A percentile compares a stretch with the other conserved stretches of the same genome.
Evolutionary conservation across 2,888 invertebrate species (phyloP).

Genomic region (Thymelicus sylvestris): DNA sequence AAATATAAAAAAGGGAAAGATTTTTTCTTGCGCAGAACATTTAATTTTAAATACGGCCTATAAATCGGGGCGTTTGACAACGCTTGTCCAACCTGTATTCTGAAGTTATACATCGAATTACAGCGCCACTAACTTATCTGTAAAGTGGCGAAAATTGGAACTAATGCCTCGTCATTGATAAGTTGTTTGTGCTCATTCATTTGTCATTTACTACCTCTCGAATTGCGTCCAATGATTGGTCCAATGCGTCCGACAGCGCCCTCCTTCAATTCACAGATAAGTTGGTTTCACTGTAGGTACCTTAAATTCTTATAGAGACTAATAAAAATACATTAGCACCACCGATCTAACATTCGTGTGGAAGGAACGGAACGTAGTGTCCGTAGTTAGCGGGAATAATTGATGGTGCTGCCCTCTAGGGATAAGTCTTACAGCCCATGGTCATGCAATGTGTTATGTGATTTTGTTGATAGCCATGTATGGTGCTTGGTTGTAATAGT

Average conservation of each 20-base stretch:
- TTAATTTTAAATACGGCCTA: no score
- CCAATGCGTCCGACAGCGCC: no score
- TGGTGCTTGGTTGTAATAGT: background rate
- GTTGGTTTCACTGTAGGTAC: no score
- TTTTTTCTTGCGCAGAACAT: no score
- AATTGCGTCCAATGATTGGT: no score
- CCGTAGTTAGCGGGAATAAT: slow-evolving; percentile 1
- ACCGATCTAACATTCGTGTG: slow-evolving; percentile 1
- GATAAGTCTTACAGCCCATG: background rate
- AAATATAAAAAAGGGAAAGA: no score
- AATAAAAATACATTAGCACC: slow-evolving; percentile 1
- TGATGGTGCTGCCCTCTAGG: background rate
- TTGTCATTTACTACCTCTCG: no score
- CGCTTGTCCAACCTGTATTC: background rate
- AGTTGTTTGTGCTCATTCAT: no score
- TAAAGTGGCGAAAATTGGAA: no score
- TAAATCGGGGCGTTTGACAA: background rate
- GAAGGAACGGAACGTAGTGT: background rate
- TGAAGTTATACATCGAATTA: background rate
- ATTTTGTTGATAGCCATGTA: background rate
- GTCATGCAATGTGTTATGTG: background rate
- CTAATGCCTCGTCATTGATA: no score
- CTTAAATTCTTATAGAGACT: background rate
- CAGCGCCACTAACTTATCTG: no score
- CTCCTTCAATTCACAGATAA: no score